phyloP scores from a whole-genome alignment of 2,113 vertebrate species.

The Microtus oregoni region DNA sequence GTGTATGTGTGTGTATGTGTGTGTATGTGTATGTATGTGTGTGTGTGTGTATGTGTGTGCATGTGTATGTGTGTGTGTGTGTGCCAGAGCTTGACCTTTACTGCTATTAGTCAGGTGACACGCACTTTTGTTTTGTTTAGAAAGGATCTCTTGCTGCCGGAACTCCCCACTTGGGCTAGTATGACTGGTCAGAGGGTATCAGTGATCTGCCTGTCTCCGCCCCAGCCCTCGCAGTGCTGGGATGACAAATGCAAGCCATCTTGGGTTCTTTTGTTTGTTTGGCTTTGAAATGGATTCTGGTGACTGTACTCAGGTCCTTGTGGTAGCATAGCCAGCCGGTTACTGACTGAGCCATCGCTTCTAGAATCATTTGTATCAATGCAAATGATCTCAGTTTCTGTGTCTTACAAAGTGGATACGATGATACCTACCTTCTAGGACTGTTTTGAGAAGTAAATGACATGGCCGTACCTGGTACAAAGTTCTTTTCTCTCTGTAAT shows the following conservation, averaged over 20 bases:
- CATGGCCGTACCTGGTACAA: background rate
- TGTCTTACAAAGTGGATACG: background rate
- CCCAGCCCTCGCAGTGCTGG: background rate
- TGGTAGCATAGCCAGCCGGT: background rate
- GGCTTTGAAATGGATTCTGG: background rate
- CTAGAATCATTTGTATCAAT: background rate
- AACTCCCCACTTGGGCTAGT: background rate
- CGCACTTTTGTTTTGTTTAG: background rate
- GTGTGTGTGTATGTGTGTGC: too few relatives aligned
- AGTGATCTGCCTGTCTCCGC: background rate
- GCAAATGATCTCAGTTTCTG: background rate
- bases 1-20: too few relatives aligned
- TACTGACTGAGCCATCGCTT: background rate
- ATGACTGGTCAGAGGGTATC: background rate
- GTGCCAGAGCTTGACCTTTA: background rate
- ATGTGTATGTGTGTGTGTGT: too few relatives aligned
- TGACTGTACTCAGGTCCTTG: background rate
- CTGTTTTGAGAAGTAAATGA: background rate
- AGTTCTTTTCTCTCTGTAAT: background rate
- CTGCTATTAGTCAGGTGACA: background rate
- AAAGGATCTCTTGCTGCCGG: background rate
- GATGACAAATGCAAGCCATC: background rate
- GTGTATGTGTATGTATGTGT: too few relatives aligned
- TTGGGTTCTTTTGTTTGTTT: background rate
- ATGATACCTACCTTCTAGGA: background rate